phyloP scores from a whole-genome alignment of 2,888 invertebrate genomes.

The Erebia epiphron region DNA sequence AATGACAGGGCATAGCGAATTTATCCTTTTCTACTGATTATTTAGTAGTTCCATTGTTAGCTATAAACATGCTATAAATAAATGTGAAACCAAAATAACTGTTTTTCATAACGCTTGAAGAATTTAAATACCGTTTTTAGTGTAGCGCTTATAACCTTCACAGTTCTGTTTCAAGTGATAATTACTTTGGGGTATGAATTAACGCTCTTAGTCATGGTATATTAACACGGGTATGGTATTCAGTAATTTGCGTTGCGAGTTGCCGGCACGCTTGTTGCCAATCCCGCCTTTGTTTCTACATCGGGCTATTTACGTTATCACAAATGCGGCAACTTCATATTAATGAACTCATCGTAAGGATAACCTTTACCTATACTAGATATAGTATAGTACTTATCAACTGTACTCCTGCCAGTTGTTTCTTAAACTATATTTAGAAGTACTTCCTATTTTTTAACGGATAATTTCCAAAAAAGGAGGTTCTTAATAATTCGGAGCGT shows the following conservation, averaged over 20 bases:
- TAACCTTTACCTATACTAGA: too few species aligned
- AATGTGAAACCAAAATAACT: background rate
- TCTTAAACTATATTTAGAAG: too few species aligned
- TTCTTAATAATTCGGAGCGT: too few species aligned
- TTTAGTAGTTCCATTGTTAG: background rate
- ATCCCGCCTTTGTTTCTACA: slow-evolving; percentile 15
- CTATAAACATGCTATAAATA: background rate
- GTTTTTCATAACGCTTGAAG: background rate
- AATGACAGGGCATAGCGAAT: background rate
- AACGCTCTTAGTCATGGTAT: slow-evolving; percentile 41
- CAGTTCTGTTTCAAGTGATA: slow-evolving; percentile 31
- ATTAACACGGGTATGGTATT: slow-evolving; percentile 37
- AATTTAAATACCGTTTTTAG: slow-evolving; percentile 22
- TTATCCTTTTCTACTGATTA: background rate
- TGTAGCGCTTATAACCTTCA: slow-evolving; percentile 36
- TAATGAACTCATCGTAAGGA: background rate
- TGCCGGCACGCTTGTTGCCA: slow-evolving; percentile 2
- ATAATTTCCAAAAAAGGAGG: too few species aligned
- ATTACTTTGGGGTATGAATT: slow-evolving; percentile 42
- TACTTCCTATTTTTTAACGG: too few species aligned
- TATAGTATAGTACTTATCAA: too few species aligned
- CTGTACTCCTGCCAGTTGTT: too few species aligned
- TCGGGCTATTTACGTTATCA: slow-evolving; percentile 5
- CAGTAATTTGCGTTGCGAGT: slow-evolving; percentile 28
- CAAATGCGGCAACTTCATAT: background rate